Evolutionary conservation across 1,140 invertebrate species (phyloP).

Genomic region (Drosophila nannoptera): DNA sequence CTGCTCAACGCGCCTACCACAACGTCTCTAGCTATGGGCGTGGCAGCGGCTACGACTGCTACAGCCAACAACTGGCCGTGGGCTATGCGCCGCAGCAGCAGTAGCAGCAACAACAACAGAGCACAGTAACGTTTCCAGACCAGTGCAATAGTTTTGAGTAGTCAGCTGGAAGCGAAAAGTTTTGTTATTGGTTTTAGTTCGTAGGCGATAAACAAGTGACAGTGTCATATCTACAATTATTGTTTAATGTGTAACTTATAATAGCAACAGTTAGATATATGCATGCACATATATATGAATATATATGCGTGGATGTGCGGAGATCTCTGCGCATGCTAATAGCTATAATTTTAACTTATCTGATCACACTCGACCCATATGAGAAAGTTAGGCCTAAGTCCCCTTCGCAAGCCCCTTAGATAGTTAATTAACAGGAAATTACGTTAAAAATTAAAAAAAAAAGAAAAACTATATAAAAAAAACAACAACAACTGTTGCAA

Average conservation of each 20-base stretch:
- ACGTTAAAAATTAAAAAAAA: background rate
- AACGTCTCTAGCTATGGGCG: constrained; percentile 37
- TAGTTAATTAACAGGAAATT: constrained; percentile 36
- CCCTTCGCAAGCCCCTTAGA: constrained; percentile 25
- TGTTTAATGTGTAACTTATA: constrained; percentile 55
- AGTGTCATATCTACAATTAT: constrained; percentile 77
- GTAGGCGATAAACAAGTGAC: constrained; percentile 64
- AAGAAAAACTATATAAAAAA: background rate
- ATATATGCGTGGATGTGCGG: constrained; percentile 38
- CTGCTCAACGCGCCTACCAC: constrained; percentile 30
- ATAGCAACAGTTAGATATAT: constrained; percentile 16
- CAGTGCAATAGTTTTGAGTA: constrained; percentile 66
- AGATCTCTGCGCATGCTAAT: constrained; percentile 33
- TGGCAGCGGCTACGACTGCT: constrained; percentile 57
- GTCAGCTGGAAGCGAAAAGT: constrained; percentile 38
- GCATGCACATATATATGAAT: constrained; percentile 32
- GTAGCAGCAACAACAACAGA: constrained; percentile 28
- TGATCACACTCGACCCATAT: constrained; percentile 4
- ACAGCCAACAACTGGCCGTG: constrained; percentile 58
- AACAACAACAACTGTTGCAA: constrained; percentile 6
- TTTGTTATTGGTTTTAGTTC: constrained; percentile 66
- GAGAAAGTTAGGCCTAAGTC: constrained; percentile 4
- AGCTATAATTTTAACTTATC: constrained; percentile 63
- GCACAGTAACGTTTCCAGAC: constrained; percentile 44
- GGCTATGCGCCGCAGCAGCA: constrained; percentile 51